Evolutionary conservation across 2,888 invertebrate genomes (phyloP).

Genomic region (Hoplodrina blanda): DNA sequence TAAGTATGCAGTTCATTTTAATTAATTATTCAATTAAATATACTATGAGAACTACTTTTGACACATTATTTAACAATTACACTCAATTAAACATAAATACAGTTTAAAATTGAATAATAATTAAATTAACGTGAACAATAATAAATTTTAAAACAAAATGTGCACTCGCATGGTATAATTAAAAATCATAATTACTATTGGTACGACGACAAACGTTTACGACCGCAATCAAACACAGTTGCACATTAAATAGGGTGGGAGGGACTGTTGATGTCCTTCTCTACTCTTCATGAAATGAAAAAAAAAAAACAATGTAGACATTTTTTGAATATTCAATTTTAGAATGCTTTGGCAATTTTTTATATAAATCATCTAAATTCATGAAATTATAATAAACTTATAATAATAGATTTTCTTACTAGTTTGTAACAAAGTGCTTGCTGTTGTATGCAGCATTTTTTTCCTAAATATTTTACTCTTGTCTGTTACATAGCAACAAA

Average conservation of each 20-base stretch:
- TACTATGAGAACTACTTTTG: conserved; percentile 39
- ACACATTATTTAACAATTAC: conserved; percentile 61
- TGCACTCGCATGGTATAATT: conserved; percentile 72
- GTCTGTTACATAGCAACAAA: too few relatives aligned
- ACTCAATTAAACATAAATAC: conserved; percentile 58
- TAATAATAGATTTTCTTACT: too few relatives aligned
- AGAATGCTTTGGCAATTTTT: too few relatives aligned
- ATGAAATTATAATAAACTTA: too few relatives aligned
- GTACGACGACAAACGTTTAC: conserved; percentile 72
- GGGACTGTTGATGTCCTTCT: conserved; percentile 18
- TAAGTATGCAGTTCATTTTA: conserved; percentile 1
- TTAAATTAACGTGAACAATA: conserved; percentile 66
- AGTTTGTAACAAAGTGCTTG: too few relatives aligned
- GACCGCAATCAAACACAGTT: conserved; percentile 89
- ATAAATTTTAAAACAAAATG: conserved; percentile 68
- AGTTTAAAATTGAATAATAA: conserved; percentile 65
- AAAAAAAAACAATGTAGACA: too few relatives aligned
- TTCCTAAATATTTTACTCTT: too few relatives aligned
- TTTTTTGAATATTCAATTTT: too few relatives aligned
- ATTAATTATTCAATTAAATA: conserved; percentile 30
- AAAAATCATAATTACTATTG: conserved; percentile 82
- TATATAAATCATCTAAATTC: too few relatives aligned
- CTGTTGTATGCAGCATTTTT: too few relatives aligned
- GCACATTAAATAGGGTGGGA: conserved; percentile 78
- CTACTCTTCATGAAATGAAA: not conserved